phyloP scores from a whole-genome alignment of 1,140 invertebrate genomes.

The Hycleus phaleratus region DNA sequence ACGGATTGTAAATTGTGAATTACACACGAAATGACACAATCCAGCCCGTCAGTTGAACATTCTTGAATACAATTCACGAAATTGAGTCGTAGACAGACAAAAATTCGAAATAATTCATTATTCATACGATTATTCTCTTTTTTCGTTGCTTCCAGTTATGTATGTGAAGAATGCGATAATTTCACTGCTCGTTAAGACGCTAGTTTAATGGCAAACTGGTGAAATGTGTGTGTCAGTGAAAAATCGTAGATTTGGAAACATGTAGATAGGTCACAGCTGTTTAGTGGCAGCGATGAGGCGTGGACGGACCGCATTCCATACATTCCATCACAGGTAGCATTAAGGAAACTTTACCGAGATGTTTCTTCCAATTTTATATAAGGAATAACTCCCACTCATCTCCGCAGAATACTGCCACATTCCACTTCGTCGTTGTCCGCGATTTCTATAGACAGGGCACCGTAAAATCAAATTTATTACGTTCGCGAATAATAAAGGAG shows the following conservation, averaged over 20 bases:
- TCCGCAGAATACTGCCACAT: constrained; percentile 2
- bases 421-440: not conserved
- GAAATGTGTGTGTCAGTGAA: not conserved
- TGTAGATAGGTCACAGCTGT: constrained; percentile 10
- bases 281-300: constrained; percentile 18
- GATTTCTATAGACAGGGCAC: constrained; percentile 2
- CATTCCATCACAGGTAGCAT: constrained; percentile 21
- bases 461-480: constrained; percentile 7
- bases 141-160: too few species aligned
- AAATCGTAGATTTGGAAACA: constrained; percentile 12
- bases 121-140: too few species aligned
- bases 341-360: constrained; percentile 15
- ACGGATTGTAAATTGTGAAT: too few species aligned
- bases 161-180: too few species aligned
- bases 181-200: too few species aligned
- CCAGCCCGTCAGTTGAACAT: constrained; percentile 2
- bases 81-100: too few species aligned
- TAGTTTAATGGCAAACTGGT: too few species aligned
- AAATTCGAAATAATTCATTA: too few species aligned
- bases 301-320: constrained; percentile 24
- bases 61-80: not conserved
- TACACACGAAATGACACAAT: not conserved
- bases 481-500: not conserved
- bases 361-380: constrained; percentile 8
- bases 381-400: constrained; percentile 14